Evolutionary conservation across 2,888 invertebrate species (phyloP), one percentile per base, ranked within the genome.

Genomic region (Andrena flavipes): DNA sequence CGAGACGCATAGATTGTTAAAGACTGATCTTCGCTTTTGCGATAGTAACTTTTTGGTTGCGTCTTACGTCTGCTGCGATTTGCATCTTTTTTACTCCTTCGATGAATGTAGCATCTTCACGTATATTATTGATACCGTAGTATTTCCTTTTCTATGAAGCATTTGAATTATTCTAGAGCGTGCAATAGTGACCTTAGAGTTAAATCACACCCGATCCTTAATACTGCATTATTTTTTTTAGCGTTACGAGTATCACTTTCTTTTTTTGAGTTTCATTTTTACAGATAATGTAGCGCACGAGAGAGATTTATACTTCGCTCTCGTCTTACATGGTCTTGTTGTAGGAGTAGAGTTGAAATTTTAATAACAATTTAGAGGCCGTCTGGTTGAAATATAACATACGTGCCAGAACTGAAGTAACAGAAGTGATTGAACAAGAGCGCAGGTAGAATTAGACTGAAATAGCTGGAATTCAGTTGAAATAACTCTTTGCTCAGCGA

Each of bases 401-500:
- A 54, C 42, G 30, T 54, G 20, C 35, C 33, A 49, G n/a, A 70
- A 26, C 23, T 65, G 69, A 42, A 23, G n/a, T 70, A 68, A 72
- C 68, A 42, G 30, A 54, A 48, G 13, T 30, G 62, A 72, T 69
- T 62, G 51, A 78, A 26, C 26, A 70, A 54, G 16, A 13, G 70
- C 20, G 49, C 54, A 65, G 6, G 33, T 8, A 0, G 59, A 26
- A 6, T 64, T 71, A 70, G 65, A 79, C 67, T 54, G 49, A 70
- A 56, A 67, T 80, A 88, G 82, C 79, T 56, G 72, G 68, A 79
- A 78, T 76, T 78, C 82, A 87, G 84, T 89, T 93, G 93, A 92
- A 93, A 93, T 93, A 93, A 93, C 93, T 93, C 93, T 91, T 93
- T 92, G 93, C 91, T 92, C 93, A 91, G 93, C 89, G 93, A 93